These are phyloP conservation scores for Poicephalus meyeri DNA, from an alignment of 2,113 vertebrate genomes.

Conservation along the genomic window DNA sequence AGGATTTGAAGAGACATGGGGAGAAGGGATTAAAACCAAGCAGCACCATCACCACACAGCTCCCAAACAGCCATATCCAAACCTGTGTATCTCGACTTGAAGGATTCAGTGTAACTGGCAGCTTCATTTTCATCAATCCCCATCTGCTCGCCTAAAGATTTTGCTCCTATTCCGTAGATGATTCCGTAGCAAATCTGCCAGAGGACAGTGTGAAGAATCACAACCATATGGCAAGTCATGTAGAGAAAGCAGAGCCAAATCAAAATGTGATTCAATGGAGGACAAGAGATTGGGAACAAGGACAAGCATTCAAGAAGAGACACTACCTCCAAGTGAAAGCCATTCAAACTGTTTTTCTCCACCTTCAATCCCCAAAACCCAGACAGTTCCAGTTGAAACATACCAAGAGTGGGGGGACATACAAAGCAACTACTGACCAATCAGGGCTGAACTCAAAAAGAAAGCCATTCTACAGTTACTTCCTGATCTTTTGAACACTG, in stretches of 20 bases:
- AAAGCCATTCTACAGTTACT: neutral
- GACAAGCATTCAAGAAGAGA: neutral
- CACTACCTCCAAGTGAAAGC: neutral
- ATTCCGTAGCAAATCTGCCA: constrained; percentile 97
- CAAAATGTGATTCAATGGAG: neutral
- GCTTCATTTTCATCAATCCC: constrained; percentile 90
- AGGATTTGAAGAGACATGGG: neutral
- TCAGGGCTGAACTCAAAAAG: neutral
- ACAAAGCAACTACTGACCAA: neutral
- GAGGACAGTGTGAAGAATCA: neutral
- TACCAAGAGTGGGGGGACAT: neutral
- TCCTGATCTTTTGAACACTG: neutral
- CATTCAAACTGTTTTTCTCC: neutral
- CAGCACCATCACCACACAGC: neutral
- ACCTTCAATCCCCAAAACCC: neutral
- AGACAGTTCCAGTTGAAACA: rapidly evolving
- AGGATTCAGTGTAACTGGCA: constrained; percentile 90
- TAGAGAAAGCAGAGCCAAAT: constrained; percentile 10
- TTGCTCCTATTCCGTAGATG: constrained; percentile 97
- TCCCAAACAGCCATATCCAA: neutral
- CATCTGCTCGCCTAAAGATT: constrained; percentile 96
- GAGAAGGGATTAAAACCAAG: neutral
- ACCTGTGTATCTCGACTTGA: constrained; percentile 96
- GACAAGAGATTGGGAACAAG: neutral
- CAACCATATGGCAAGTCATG: neutral